These are phyloP conservation scores for Holacanthella duospinosa DNA, from an alignment of 2,888 invertebrate genomes.

Conservation along the genomic window DNA sequence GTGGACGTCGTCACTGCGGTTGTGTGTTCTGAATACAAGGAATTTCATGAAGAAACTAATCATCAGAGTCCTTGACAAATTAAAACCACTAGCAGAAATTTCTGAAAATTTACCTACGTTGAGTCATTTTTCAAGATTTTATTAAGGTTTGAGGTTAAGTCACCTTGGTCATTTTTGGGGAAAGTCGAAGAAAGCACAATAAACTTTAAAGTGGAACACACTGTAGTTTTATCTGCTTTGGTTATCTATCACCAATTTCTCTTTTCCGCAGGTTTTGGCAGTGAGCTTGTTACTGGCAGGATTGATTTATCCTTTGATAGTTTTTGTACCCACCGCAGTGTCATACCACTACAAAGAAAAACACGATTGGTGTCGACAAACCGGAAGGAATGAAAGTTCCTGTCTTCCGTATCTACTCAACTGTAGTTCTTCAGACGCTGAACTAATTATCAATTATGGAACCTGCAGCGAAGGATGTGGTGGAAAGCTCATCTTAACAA, in stretches of 20 bases:
- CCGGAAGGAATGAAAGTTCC: slow-evolving; percentile 14
- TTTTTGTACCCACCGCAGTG: slow-evolving; percentile 30
- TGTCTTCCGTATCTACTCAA: slow-evolving; percentile 31
- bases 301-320: slow-evolving; percentile 30
- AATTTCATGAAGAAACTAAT: too few species aligned
- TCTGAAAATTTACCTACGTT: too few species aligned
- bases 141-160: too few species aligned
- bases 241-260: too few species aligned
- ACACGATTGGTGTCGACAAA: slow-evolving; percentile 23
- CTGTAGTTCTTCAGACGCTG: slow-evolving; percentile 22
- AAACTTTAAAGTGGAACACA: too few species aligned
- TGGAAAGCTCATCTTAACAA: slow-evolving; percentile 29
- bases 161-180: too few species aligned
- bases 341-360: slow-evolving; percentile 28
- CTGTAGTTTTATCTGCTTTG: not conserved
- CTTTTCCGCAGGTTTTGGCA: slow-evolving; percentile 25
- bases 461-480: slow-evolving; percentile 32
- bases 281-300: slow-evolving; percentile 32
- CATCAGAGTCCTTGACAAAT: too few species aligned
- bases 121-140: too few species aligned
- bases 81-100: too few species aligned
- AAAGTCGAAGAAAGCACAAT: too few species aligned
- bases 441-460: slow-evolving; percentile 27
- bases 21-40: too few species aligned
- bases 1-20: too few species aligned